phyloP scores from a whole-genome alignment of 2,888 invertebrate species.

The Netelia fuscicornis region DNA sequence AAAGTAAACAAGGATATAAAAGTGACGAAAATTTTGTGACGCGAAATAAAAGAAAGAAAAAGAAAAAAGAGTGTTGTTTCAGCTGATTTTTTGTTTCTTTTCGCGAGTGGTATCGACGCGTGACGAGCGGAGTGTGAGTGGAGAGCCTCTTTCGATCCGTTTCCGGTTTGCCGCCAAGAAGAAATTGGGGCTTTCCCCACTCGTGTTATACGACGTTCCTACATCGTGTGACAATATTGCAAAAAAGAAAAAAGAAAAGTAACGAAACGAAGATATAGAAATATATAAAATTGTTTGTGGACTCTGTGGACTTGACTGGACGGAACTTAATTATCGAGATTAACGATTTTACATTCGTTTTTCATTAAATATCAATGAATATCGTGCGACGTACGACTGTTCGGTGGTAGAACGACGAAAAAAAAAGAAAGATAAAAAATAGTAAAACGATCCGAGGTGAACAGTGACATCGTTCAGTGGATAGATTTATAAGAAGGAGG shows the following conservation, averaged over 20 bases:
- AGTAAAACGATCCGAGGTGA: conserved; percentile 60
- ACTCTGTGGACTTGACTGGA: conserved; percentile 63
- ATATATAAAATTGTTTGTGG: conserved; percentile 33
- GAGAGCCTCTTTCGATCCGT: conserved; percentile 16
- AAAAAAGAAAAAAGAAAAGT: background rate
- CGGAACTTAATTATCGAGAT: conserved; percentile 30
- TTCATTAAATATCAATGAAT: background rate
- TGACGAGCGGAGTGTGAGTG: background rate
- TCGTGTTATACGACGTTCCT: background rate
- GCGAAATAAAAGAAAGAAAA: background rate
- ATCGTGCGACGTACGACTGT: conserved; percentile 39
- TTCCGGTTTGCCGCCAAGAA: conserved; percentile 29
- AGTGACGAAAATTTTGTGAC: background rate
- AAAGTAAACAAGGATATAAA: background rate
- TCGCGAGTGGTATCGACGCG: background rate
- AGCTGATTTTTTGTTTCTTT: conserved; percentile 5
- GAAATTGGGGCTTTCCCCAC: conserved; percentile 26
- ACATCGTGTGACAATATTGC: conserved; percentile 16
- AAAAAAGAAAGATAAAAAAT: conserved; percentile 27
- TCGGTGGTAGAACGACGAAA: conserved; percentile 37
- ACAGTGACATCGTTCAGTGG: conserved; percentile 80
- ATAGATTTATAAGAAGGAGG: conserved; percentile 81
- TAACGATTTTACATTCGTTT: background rate
- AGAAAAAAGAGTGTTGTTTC: background rate
- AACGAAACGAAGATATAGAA: background rate